phyloP scores from a whole-genome alignment of 1,140 invertebrate genomes.

The Holcopasites calliopsidis region DNA sequence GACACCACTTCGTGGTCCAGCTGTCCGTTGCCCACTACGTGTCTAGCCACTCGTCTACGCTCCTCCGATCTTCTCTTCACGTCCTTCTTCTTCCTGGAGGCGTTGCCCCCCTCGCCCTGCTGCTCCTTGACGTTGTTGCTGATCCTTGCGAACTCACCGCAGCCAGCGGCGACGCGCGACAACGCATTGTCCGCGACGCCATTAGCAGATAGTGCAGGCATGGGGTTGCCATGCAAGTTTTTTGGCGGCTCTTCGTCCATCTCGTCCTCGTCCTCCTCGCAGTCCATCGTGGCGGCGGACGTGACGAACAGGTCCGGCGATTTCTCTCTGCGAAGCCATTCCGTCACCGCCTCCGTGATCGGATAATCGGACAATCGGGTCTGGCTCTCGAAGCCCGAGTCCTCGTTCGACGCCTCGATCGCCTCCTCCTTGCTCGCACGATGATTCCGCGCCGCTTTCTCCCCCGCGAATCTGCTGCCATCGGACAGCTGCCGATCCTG shows the following conservation, averaged over 20 bases:
- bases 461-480: background rate
- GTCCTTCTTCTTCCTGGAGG: constrained; percentile 31
- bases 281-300: constrained; percentile 52
- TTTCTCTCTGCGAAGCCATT: constrained; percentile 74
- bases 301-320: constrained; percentile 69
- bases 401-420: constrained; percentile 63
- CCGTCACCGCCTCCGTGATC: constrained; percentile 76
- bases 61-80: constrained; percentile 37
- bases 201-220: constrained; percentile 81
- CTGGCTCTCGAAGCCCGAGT: constrained; percentile 73
- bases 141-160: constrained; percentile 73
- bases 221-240: constrained; percentile 82
- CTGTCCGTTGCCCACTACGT: constrained; percentile 25
- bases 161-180: constrained; percentile 66
- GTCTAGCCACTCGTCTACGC: constrained; percentile 29
- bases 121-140: constrained; percentile 51
- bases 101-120: constrained; percentile 1
- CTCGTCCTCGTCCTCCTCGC: constrained; percentile 61
- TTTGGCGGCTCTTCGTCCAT: constrained; percentile 74
- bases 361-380: constrained; percentile 61
- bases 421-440: constrained; percentile 34
- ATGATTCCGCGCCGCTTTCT: constrained; percentile 41
- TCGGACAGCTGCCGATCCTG: constrained; percentile 33
- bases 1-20: constrained; percentile 37
- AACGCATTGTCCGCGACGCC: constrained; percentile 67